phyloP scores from a whole-genome alignment of 2,797 vertebrate genomes.

The Anguilla obscura region DNA sequence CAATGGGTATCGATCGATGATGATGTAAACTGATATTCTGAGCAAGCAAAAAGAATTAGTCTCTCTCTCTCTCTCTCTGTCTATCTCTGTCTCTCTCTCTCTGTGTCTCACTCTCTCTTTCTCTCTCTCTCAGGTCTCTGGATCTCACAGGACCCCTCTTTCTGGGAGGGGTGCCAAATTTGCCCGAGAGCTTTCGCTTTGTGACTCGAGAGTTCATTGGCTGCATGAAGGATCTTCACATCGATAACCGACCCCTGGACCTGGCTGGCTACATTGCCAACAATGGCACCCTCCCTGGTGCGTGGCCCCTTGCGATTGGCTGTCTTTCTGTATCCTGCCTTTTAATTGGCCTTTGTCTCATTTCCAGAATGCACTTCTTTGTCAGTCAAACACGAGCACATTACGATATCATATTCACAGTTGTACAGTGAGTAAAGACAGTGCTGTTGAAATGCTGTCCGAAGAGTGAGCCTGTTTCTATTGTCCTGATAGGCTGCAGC shows the following conservation, averaged over 20 bases:
- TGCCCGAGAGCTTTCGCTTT: slow-evolving; percentile 93
- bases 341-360: slow-evolving; percentile 9
- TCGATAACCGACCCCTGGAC: slow-evolving; percentile 89
- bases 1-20: background rate
- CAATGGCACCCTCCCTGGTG: slow-evolving; percentile 90
- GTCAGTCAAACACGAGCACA: background rate
- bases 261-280: slow-evolving; percentile 94
- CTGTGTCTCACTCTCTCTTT: slow-evolving; percentile 17
- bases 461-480: slow-evolving; percentile 53
- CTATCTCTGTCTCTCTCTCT: background rate
- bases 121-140: slow-evolving; percentile 65
- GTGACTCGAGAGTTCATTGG: slow-evolving; percentile 90
- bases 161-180: slow-evolving; percentile 93
- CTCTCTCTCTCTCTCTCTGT: slow-evolving; percentile 38
- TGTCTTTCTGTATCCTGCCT: slow-evolving; percentile 23
- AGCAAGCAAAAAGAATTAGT: background rate
- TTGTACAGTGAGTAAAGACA: background rate
- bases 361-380: background rate
- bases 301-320: slow-evolving; percentile 39
- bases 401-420: background rate
- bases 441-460: slow-evolving; percentile 67
- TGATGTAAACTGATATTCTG: background rate
- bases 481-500: slow-evolving; percentile 80
- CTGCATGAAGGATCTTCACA: slow-evolving; percentile 94
- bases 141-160: slow-evolving; percentile 79